Percentiles rank a stretch among this genome's conserved stretches.
These are phyloP conservation scores for Athene cunicularia DNA, from an alignment of 2,113 vertebrate genomes.

Conservation along the genomic window DNA sequence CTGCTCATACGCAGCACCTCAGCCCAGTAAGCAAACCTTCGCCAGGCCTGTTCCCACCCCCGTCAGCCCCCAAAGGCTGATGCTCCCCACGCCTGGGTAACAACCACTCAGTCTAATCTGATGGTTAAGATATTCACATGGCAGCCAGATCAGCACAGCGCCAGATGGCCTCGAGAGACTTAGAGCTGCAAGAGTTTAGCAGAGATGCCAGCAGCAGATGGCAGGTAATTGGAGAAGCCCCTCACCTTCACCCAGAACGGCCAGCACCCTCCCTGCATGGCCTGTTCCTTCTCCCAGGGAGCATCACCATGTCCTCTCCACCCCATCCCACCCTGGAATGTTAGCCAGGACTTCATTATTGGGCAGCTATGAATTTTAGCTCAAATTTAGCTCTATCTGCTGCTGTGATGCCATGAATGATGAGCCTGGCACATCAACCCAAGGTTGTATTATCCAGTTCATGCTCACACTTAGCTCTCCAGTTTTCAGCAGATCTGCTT, in stretches of 20 bases:
- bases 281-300: background rate
- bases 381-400: fast-evolving
- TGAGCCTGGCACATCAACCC: background rate
- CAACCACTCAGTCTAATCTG: background rate
- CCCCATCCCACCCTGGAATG: fast-evolving
- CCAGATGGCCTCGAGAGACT: background rate
- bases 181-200: background rate
- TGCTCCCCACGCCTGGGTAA: fast-evolving
- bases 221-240: background rate
- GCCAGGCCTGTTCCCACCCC: background rate
- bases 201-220: background rate
- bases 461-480: background rate
- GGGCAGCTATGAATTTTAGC: background rate
- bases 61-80: background rate
- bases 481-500: background rate
- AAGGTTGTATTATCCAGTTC: fast-evolving
- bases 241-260: background rate
- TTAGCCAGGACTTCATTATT: fast-evolving
- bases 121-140: fast-evolving
- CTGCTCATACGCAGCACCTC: background rate
- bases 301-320: fast-evolving
- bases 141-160: background rate
- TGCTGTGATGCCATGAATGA: fast-evolving
- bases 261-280: background rate
- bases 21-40: background rate